Base-by-base conservation (phyloP, 2,888 invertebrate genomes). In the Dryocosmus kuriphilus region DNA sequence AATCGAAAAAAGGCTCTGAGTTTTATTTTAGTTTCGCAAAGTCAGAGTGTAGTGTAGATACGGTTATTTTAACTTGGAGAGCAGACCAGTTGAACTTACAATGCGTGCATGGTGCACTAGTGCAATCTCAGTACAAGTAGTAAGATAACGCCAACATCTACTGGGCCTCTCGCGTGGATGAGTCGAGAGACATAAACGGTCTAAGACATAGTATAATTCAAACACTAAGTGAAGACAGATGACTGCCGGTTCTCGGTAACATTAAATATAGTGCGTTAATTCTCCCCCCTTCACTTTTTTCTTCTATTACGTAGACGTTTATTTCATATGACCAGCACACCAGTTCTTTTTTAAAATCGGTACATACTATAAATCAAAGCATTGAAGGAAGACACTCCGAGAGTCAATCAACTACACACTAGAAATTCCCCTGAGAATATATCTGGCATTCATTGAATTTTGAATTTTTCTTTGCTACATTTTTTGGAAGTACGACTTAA, bases 191-290 rank as follows among this genome's bases (percentile, higher is more conserved):
- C 60, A 32, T 74, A 57, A 60, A 74, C 35, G 32, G 24, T 57
- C 60, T 74, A 57, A 60, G 74, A 74, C 74, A 60, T 60, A 57
- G 74, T 57, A 30, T 60, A 73, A 77, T 46, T 77, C 60, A 35
- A 77, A 77, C 77, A 51, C 22, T 71, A 71, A 77, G 77, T 73
- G 71, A 71, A 71, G 77, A 77, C 77, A 55, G 77, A 77, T 77
- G 60, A 77, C 77, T 65, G 71, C 77, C 73, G 61, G 65, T 71
- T 77, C 71, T 61, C 38, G 46, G 74, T 60, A 74, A 30, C 71
- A 71, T 71, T 71, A 51, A 71, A 71, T 51, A 71, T 71, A 71
- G 71, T 71, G 71, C 51, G 71, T 32, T 71, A 71, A 71, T 71
- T 71, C 51, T 71, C 67, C 71, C 67, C 38, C 38, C 19, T 46